These are phyloP conservation scores for Lacerta agilis DNA, from an alignment of 2,797 vertebrate species.

Conservation along the genomic window DNA sequence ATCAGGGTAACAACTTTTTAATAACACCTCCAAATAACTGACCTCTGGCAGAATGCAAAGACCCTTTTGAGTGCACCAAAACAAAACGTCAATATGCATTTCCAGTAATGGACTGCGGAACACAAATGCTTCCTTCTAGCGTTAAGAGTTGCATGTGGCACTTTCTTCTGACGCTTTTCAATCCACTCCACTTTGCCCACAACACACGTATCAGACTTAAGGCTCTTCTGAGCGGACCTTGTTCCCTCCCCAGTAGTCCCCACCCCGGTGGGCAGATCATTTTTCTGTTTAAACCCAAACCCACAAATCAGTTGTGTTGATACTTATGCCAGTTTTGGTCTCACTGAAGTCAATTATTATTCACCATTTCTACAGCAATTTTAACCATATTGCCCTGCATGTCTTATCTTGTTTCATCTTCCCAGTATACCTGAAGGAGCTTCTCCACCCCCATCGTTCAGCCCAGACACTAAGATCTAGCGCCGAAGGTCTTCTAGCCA, in stretches of 20 bases:
- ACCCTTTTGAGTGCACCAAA: not conserved
- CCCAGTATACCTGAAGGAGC: too few species aligned
- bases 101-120: not conserved
- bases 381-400: not conserved
- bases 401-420: too few species aligned
- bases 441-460: too few species aligned
- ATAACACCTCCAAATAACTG: slow-evolving; percentile 71
- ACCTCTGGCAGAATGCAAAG: not conserved
- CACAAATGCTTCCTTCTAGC: not conserved
- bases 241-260: not conserved
- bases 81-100: fast-evolving
- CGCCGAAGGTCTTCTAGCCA: too few species aligned
- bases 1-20: slow-evolving; percentile 75
- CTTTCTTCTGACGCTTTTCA: not conserved
- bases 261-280: not conserved
- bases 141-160: not conserved
- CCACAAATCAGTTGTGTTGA: not conserved
- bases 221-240: not conserved
- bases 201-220: not conserved
- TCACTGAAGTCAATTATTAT: not conserved
- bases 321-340: not conserved
- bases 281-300: not conserved
- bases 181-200: not conserved
- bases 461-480: too few species aligned
- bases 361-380: not conserved